These are phyloP conservation scores for Thalpophila matura DNA, from an alignment of 2,888 invertebrate genomes.

Conservation along the genomic window DNA sequence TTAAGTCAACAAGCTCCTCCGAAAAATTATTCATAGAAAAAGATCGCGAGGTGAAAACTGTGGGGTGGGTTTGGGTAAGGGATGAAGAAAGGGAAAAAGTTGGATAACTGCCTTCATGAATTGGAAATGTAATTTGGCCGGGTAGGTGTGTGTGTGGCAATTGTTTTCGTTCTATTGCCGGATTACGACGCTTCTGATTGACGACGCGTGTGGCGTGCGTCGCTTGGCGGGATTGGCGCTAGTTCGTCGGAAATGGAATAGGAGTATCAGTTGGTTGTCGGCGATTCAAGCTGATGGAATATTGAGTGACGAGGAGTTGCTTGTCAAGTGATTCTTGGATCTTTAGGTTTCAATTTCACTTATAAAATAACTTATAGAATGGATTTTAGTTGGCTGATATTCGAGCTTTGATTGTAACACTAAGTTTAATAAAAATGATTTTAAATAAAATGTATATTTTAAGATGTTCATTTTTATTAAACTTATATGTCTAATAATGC, in stretches of 20 bases:
- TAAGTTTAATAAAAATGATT: no score
- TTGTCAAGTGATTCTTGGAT: slow-evolving; percentile 1
- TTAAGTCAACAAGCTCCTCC: slow-evolving; percentile 88
- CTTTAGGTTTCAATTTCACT: neutral
- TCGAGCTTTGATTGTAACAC: neutral
- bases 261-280: slow-evolving; percentile 48
- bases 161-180: slow-evolving; percentile 82
- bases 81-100: slow-evolving; percentile 70
- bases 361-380: no score
- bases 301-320: slow-evolving; percentile 41
- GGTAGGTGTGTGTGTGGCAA: slow-evolving; percentile 81
- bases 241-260: slow-evolving; percentile 31
- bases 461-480: no score
- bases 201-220: slow-evolving; percentile 64
- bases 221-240: slow-evolving; percentile 35
- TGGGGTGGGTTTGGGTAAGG: slow-evolving; percentile 60
- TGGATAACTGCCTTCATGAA: slow-evolving; percentile 88
- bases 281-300: slow-evolving; percentile 49
- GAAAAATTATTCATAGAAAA: slow-evolving; percentile 89
- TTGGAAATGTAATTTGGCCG: slow-evolving; percentile 89
- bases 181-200: slow-evolving; percentile 78
- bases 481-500: no score
- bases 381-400: neutral
- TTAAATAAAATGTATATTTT: no score
- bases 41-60: slow-evolving; percentile 78